Base-by-base conservation (phyloP, 2,888 invertebrate genomes). In the Dolomedes plantarius region DNA sequence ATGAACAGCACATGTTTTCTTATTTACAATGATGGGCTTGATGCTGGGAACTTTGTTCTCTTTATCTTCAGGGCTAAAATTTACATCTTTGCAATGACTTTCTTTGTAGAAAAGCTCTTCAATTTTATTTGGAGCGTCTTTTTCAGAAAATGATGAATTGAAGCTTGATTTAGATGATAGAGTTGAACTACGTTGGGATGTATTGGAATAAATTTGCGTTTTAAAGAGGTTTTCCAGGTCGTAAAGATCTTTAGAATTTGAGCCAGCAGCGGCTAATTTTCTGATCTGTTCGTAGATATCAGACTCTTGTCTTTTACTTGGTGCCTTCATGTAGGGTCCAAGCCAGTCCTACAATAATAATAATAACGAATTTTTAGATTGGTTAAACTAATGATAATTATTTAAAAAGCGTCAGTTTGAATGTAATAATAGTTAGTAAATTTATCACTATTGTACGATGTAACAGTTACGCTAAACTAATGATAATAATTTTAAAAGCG, bases 341-440 rank as follows among this genome's bases (percentile, higher is more conserved):
- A 71, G 65, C 86, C 86, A 86, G 76, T 86, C 86, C 86, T 86
- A 29, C 2, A 65, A 71, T 13, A 41, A 82, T 13, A 41, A 82
- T 16, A 0, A 46, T 72, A 46, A 1, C 23, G 9, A 69, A 71
- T 28, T 31, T 36, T 41, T n/a, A n/a, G n/a, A n/a, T n/a, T n/a
- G n/a, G 31, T 0, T 19, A 27, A 0, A 23, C 7, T 56, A 6
- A n/a, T n/a, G n/a, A n/a, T n/a, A n/a, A n/a, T n/a, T n/a, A n/a
- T n/a, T n/a, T n/a, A n/a, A n/a, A n/a, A n/a, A n/a, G n/a, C n/a
- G n/a, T n/a, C n/a, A n/a, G n/a, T n/a, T n/a, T n/a, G n/a, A n/a
- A n/a, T n/a, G n/a, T n/a, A n/a, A n/a, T n/a, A n/a, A n/a, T n/a
- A n/a, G n/a, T n/a, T n/a, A n/a, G n/a, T n/a, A n/a, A n/a, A n/a